Percentiles rank a stretch among this genome's conserved stretches.
Conservation (phyloP, 64 coral and sea anemone genomes). For the Platygyra sinensis region DNA sequence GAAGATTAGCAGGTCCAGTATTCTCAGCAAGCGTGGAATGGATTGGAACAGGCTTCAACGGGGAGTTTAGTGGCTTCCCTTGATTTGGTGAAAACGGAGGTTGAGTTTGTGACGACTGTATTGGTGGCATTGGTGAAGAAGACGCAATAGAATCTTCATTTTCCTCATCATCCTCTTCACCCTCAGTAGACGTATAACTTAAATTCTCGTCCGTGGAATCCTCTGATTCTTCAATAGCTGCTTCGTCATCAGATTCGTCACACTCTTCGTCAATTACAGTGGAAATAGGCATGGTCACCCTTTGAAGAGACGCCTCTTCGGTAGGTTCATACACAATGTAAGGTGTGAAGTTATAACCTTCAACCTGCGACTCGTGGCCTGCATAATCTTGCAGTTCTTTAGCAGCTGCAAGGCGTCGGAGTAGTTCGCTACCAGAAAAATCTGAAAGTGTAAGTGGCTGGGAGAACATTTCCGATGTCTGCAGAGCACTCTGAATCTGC, state of each 20-base stretch:
- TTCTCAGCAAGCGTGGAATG: slow-evolving; percentile 10
- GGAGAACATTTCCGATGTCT: background rate
- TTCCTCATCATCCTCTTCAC: slow-evolving; percentile 24
- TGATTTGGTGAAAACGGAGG: slow-evolving; percentile 3
- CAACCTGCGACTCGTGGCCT: background rate
- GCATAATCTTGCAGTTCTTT: slow-evolving; percentile 23
- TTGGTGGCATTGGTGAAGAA: background rate
- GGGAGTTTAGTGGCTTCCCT: slow-evolving; percentile 1
- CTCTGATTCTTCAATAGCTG: slow-evolving; percentile 37
- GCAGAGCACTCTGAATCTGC: slow-evolving; percentile 20
- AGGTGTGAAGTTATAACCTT: slow-evolving; percentile 44
- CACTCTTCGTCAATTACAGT: background rate
- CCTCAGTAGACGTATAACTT: background rate
- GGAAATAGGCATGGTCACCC: background rate
- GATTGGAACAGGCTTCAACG: slow-evolving; percentile 18
- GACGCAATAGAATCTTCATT: background rate
- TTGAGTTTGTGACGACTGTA: background rate
- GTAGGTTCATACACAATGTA: slow-evolving; percentile 44
- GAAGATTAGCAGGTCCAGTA: background rate
- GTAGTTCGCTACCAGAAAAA: slow-evolving; percentile 9
- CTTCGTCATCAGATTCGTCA: slow-evolving; percentile 47
- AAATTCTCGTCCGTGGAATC: background rate
- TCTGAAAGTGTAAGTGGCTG: background rate
- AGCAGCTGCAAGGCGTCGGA: slow-evolving; percentile 1
- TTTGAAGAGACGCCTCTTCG: slow-evolving; percentile 21